Base-by-base conservation (phyloP, 2,113 vertebrate genomes). In the Syngnathus typhle region DNA sequence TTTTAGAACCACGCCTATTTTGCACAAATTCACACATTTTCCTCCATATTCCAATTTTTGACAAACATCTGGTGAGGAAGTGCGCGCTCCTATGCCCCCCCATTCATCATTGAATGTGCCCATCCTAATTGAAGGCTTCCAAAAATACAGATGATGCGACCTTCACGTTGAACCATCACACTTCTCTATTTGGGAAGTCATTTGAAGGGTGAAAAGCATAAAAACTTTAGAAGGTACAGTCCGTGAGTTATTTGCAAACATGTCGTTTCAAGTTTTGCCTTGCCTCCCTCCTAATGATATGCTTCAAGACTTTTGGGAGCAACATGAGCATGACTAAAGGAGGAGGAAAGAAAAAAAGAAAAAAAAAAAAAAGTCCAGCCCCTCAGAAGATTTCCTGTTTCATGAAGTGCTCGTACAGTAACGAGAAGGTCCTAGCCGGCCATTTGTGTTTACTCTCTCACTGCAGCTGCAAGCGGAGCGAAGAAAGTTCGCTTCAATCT, bases 341-440 rank as follows among this genome's bases (percentile, higher is more conserved):
- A 77, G 75, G 59, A 65, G 69, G 54, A 16, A 59, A 27, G 51
- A 8, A 16, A 41, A 15, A 18, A 1, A 51, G 47, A 58, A 8
- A 16, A 41, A 15, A 18, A 1, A 51, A 51, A 79, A 64, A 16
- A 1, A 15, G 83, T 77, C 86, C 87, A 84, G 65, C 88, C 88
- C 87, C 84, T 88, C 78, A 41, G 82, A 86, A 90, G 85, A 87
- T 79, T 90, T 90, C 87, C 87, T 89, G 87, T 82, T 84, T 80
- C 70, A 82, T 62, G 77, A 80, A 52, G 84, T 76, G 65, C 73
- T 64, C 77, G 71, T 67, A 74, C 60, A 67, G 73, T n/a, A n/a
- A n/a, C n/a, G n/a, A n/a, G n/a, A n/a, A n/a, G n/a, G n/a, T n/a
- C n/a, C n/a, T n/a, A n/a, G n/a, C n/a, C n/a, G n/a, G n/a, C 70